Evolutionary conservation across 2,113 vertebrate genomes (phyloP).

Genomic region (Triplophysa tibetana): DNA sequence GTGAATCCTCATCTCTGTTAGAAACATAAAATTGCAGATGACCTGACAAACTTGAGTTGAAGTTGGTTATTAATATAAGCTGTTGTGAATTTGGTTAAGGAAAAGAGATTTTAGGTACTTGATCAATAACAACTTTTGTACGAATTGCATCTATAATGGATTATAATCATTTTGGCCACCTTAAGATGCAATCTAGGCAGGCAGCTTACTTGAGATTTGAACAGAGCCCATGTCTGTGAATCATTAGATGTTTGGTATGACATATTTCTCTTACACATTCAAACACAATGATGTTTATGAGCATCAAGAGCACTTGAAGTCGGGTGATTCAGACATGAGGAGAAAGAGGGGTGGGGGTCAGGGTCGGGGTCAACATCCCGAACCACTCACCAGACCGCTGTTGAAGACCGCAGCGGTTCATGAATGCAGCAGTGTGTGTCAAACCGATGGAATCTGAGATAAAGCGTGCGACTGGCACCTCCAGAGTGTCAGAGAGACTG

Average conservation of each 20-base stretch:
- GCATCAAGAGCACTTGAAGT: conserved; percentile 5
- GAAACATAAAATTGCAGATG: no score
- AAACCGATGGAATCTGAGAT: conserved; percentile 47
- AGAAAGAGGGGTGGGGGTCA: conserved; percentile 2
- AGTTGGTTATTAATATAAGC: no score
- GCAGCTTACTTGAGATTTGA: not conserved
- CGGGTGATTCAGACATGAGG: conserved; percentile 6
- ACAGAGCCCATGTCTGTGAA: conserved; percentile 15
- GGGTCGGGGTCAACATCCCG: conserved; percentile 16
- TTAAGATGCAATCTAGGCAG: not conserved
- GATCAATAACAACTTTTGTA: no score
- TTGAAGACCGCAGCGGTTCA: conserved; percentile 32
- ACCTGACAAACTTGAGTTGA: no score
- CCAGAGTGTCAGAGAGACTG: conserved; percentile 33
- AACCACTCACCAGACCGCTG: conserved; percentile 39
- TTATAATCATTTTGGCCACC: not conserved
- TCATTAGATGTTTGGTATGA: conserved; percentile 31
- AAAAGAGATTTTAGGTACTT: no score
- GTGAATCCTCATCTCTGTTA: no score
- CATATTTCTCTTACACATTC: conserved; percentile 2
- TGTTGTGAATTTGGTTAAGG: no score
- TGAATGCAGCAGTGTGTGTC: conserved; percentile 46
- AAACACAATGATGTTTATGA: conserved; percentile 19
- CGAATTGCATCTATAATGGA: no score
- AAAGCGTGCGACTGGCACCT: conserved; percentile 37